Evolutionary conservation across 2,797 vertebrate species (phyloP).

Genomic region (Hafferia zeledoni): DNA sequence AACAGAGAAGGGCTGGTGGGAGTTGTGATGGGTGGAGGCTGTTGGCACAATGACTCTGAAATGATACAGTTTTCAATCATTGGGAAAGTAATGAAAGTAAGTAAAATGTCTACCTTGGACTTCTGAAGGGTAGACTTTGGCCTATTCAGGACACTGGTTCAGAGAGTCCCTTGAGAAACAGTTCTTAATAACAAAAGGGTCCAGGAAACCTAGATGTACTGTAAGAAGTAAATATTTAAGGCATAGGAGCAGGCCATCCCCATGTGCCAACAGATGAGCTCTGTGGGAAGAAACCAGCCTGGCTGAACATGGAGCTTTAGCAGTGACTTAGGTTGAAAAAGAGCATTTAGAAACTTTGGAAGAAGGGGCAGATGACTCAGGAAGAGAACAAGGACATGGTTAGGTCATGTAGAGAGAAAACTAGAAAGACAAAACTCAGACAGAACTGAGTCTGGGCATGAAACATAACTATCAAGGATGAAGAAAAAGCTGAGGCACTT

Average conservation of each 20-base stretch:
- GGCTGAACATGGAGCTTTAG: background rate
- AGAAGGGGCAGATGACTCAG: background rate
- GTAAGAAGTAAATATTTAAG: background rate
- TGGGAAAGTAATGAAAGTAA: background rate
- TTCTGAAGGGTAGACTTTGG: background rate
- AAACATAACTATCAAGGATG: background rate
- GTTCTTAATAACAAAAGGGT: background rate
- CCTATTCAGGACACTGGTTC: background rate
- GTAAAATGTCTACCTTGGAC: background rate
- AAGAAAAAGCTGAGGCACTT: background rate
- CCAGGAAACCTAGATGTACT: background rate
- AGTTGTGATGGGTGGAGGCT: background rate
- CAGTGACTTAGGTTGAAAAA: background rate
- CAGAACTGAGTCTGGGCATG: background rate
- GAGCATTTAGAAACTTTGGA: background rate
- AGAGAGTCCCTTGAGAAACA: background rate
- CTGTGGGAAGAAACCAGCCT: background rate
- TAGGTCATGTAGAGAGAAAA: background rate
- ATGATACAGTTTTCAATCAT: background rate
- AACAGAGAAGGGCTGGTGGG: background rate
- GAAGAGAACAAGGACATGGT: background rate
- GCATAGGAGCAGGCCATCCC: background rate
- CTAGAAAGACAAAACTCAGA: background rate
- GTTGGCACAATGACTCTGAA: background rate
- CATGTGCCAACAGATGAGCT: background rate